Base-by-base conservation (phyloP, 2,113 vertebrate species). In the Anhinga anhinga region DNA sequence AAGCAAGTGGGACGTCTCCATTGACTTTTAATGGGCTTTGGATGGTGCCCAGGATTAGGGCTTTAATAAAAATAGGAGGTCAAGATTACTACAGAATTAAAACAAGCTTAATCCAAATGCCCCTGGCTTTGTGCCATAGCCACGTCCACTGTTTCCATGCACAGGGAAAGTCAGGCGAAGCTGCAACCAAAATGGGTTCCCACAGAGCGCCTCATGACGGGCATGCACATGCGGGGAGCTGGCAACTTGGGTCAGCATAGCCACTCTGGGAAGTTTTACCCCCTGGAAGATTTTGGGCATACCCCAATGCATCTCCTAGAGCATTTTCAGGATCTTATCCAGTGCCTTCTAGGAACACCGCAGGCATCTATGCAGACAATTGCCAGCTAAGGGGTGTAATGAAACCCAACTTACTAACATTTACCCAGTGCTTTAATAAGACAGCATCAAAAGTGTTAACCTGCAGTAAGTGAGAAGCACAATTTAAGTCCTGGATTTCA, bases 71-170 rank as follows among this genome's bases (percentile, higher is more conserved):
- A 93, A 95, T 61, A 96, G 89, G 74, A 94, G 74, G 55, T 88
- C 58, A 78, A 90, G 93, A 93, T 93, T 90, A 94, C 66, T 59
- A 73, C 10, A 59, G 94, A 96, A 97, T 96, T 96, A 96, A 95
- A 95, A 88, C 72, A 96, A 96, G 49, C n/a, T 93, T 97, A 91
- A 96, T 93, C 86, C 91, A 95, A 95, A 90, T 26, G 45, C 21
- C 36, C 21, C 77, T 72, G 82, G 88, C 83, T 92, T 67, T 62
- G 63, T 15, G 55, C 55, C 82, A 69, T 11, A 65, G 73, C 44
- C 50, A 11, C 17, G 45, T 44, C 32, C 3, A 0, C 9, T 12
- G 23, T 6, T 89, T 72, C 58, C 4, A 1, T 2, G 10, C 27
- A n/a, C 6, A 30, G 23, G 58, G 52, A 77, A 91, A 72, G n/a